A percentile compares a stretch with the other conserved stretches of the same genome.
phyloP scores from a whole-genome alignment of 2,888 invertebrate species.

The Parapristionchus giblindavisi region DNA sequence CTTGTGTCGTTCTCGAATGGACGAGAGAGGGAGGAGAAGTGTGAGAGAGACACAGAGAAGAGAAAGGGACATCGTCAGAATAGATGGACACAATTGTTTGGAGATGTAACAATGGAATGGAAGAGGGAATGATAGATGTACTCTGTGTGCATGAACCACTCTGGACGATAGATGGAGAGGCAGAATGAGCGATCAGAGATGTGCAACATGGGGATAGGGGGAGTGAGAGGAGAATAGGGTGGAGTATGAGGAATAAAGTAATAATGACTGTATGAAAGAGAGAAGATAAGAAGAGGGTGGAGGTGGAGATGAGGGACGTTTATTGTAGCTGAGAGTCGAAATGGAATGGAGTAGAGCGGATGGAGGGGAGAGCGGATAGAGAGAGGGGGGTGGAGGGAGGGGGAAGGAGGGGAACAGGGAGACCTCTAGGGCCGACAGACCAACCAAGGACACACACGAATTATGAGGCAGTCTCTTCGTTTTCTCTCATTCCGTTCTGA shows the following conservation, averaged over 20 bases:
- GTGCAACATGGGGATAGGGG: constrained; percentile 25
- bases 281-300: constrained; percentile 16
- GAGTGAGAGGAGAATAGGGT: neutral
- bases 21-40: neutral
- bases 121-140: constrained; percentile 19
- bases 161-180: neutral
- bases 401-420: constrained; percentile 20
- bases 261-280: constrained; percentile 4
- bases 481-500: too few species aligned
- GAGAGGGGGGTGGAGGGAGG: constrained; percentile 29
- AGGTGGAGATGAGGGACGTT: neutral
- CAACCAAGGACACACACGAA: constrained; percentile 33
- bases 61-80: too few species aligned
- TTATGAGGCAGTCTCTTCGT: constrained; percentile 18
- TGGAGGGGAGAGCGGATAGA: neutral
- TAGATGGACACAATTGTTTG: neutral
- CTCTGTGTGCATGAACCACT: neutral
- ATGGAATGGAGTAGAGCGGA: constrained; percentile 14
- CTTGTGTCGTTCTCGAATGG: neutral
- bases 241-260: too few species aligned
- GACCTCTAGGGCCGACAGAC: constrained; percentile 13
- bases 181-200: neutral
- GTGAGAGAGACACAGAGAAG: too few species aligned
- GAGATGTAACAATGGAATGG: constrained; percentile 28
- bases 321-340: neutral